Evolutionary conservation across 2,113 vertebrate genomes (phyloP).

Genomic region (Phoxinus phoxinus): DNA sequence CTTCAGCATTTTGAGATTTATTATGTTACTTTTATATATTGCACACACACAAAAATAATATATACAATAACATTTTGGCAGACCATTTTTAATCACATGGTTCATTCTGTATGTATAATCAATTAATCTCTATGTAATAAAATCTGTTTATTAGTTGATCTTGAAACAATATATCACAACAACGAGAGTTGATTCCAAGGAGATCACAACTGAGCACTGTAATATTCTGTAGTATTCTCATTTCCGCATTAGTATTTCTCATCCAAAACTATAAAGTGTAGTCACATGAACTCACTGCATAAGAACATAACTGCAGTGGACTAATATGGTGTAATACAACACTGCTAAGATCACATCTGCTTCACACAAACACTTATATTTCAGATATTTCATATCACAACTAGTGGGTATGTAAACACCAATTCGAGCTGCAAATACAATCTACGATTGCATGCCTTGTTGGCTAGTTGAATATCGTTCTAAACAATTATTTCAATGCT

Average conservation of each 20-base stretch:
- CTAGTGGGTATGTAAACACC: conserved; percentile 30
- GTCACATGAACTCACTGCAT: conserved; percentile 7
- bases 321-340: conserved; percentile 20
- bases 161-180: conserved; percentile 71
- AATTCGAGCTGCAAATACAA: conserved; percentile 26
- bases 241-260: conserved; percentile 44
- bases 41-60: conserved; percentile 77
- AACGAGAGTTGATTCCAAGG: conserved; percentile 51
- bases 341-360: conserved; percentile 20
- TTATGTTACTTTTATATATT: conserved; percentile 55
- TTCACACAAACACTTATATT: conserved; percentile 35
- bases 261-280: conserved; percentile 11
- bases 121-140: conserved; percentile 52
- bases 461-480: conserved; percentile 26
- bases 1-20: conserved; percentile 60
- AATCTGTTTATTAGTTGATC: conserved; percentile 64
- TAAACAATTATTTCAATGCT: conserved; percentile 8
- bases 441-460: conserved; percentile 16
- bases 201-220: conserved; percentile 19
- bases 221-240: conserved; percentile 29
- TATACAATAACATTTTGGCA: conserved; percentile 68
- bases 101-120: conserved; percentile 65
- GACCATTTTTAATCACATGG: conserved; percentile 63
- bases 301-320: conserved; percentile 19
- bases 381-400: conserved; percentile 31